A percentile compares a stretch with the other conserved stretches of the same genome.
Conservation (phyloP, 2,113 vertebrate species). For the Lampris megalopsis region DNA sequence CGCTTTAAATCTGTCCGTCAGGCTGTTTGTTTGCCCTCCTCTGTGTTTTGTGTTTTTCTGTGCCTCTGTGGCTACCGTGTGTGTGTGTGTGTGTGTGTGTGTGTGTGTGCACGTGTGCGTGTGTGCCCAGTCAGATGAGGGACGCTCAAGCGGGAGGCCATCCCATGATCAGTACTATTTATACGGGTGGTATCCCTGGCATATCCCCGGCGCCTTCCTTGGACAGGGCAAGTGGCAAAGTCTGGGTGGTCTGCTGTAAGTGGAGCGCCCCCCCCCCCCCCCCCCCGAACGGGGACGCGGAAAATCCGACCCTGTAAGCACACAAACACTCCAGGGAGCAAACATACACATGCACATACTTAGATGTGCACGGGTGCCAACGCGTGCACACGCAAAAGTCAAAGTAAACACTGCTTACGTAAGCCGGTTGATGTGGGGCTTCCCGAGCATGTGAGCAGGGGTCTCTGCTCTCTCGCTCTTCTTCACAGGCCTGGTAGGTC, state of each 20-base stretch:
- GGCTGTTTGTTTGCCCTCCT: neutral
- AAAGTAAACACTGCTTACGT: constrained; percentile 52
- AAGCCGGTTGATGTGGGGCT: constrained; percentile 27
- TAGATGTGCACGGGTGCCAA: constrained; percentile 7
- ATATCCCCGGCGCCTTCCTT: constrained; percentile 51
- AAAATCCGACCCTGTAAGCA: too few relatives aligned
- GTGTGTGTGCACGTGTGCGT: neutral
- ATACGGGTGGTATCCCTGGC: constrained; percentile 70
- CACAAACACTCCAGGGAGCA: neutral
- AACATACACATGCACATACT: constrained; percentile 19
- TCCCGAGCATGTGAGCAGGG: constrained; percentile 11
- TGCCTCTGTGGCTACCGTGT: neutral
- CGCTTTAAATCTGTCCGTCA: neutral
- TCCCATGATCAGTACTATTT: constrained; percentile 78
- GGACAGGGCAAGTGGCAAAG: constrained; percentile 56
- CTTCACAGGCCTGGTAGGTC: too few relatives aligned
- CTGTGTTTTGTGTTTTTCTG: neutral
- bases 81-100: neutral
- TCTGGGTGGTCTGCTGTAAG: constrained; percentile 66
- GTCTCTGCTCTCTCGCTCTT: neutral
- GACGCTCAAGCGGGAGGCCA: constrained; percentile 67
- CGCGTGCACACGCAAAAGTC: constrained; percentile 20
- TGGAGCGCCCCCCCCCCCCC: constrained; percentile 44
- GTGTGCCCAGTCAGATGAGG: constrained; percentile 57
- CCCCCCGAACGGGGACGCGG: too few relatives aligned